phyloP scores from a whole-genome alignment of 53 echinoderm and acorn worm species.

The Actinopyga echinites region DNA sequence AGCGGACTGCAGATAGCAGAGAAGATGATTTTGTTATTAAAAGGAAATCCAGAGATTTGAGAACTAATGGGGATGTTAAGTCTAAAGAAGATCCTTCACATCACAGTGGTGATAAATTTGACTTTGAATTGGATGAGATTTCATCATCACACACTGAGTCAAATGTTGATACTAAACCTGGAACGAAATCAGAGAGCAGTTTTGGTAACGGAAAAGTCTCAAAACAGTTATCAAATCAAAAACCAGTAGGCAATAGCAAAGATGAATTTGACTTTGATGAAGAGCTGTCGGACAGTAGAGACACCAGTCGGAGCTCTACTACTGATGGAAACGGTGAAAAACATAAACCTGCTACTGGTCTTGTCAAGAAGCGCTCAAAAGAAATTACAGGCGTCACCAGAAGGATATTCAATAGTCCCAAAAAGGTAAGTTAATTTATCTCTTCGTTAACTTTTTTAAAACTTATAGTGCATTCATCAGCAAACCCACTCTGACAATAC shows the following conservation, averaged over 20 bases:
- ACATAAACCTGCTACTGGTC: constrained; percentile 14
- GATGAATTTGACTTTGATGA: constrained; percentile 85
- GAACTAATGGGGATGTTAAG: constrained; percentile 31
- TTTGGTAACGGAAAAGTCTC: background rate
- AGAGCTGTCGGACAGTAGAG: background rate
- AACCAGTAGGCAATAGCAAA: background rate
- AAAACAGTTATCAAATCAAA: too few species aligned
- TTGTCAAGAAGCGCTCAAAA: constrained; percentile 30
- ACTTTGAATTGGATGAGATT: constrained; percentile 7
- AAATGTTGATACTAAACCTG: background rate
- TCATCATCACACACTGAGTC: background rate
- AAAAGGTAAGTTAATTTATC: constrained; percentile 66
- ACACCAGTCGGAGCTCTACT: background rate
- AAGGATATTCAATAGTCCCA: constrained; percentile 84
- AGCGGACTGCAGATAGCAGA: background rate
- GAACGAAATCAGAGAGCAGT: background rate
- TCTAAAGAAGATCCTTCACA: background rate
- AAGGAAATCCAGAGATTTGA: constrained; percentile 42
- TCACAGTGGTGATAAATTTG: background rate
- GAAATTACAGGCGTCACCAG: constrained; percentile 21
- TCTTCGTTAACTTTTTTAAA: background rate
- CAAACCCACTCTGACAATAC: too few species aligned
- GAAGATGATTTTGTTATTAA: constrained; percentile 9
- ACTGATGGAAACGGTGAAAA: constrained; percentile 15
- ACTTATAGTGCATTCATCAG: too few species aligned